A percentile compares a stretch with the other conserved stretches of the same genome.
Conservation (phyloP, 2,113 vertebrate species). For the Sprattus sprattus region DNA sequence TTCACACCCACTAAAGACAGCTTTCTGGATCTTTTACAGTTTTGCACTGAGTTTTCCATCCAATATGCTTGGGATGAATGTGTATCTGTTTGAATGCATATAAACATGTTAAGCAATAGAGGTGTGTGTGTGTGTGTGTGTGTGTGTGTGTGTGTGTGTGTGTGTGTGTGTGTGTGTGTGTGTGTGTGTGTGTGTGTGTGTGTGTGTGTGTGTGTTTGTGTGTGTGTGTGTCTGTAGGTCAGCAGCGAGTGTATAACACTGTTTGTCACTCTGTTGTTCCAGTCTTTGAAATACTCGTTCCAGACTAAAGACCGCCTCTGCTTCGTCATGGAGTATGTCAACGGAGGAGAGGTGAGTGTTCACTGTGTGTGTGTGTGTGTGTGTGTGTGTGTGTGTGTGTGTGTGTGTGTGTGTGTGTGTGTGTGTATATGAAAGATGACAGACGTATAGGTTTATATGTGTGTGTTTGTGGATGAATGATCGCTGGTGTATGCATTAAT, state of each 20-base stretch:
- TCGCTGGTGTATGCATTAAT: too few relatives aligned
- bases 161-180: too few relatives aligned
- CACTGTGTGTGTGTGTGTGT: not conserved
- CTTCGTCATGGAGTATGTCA: conserved; percentile 99
- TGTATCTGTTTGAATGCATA: too few relatives aligned
- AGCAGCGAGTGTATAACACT: conserved; percentile 26
- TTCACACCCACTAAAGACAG: not conserved
- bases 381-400: conserved; percentile 6
- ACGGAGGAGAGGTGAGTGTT: conserved; percentile 91
- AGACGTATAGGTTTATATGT: not conserved
- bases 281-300: conserved; percentile 99
- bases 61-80: too few relatives aligned
- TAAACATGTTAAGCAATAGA: too few relatives aligned
- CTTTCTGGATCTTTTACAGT: too few relatives aligned
- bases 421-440: too few relatives aligned
- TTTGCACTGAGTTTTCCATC: too few relatives aligned
- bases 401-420: conserved; percentile 4
- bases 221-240: not conserved
- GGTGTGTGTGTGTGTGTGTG: too few relatives aligned
- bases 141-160: too few relatives aligned
- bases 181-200: too few relatives aligned
- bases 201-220: too few relatives aligned
- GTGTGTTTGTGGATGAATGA: not conserved
- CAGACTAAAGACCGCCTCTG: conserved; percentile 98
- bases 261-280: conserved; percentile 69